Base-by-base conservation (phyloP, 2,797 vertebrate species). In the Onychomys leucogaster region DNA sequence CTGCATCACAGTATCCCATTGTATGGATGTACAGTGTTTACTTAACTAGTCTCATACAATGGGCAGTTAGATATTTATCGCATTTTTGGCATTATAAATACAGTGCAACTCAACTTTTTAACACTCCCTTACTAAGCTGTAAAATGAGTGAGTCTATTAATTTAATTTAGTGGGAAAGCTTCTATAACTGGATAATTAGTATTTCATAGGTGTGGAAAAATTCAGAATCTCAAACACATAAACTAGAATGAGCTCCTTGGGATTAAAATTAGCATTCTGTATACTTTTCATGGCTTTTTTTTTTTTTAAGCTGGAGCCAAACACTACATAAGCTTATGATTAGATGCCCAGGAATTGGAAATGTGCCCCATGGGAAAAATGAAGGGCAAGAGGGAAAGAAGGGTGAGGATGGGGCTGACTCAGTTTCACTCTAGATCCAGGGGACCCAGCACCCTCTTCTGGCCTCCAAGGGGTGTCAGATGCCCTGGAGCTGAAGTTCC, bases 241-340 rank as follows among this genome's bases (percentile, higher is more conserved):
- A 98, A 97, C 75, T 94, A 76, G 86, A 97, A 98, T 71, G 94
- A 95, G 96, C 87, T 97, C 96, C 83, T 95, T 91, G 97, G 96
- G 97, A 96, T 91, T 98, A 95, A 97, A 98, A 97, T 96, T 95
- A 97, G 87, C 95, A 97, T 96, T 97, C 88, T 93, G 71, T 80
- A 95, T 59, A 85, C 61, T 67, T 90, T 89, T 46, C 67, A 75
- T 80, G 83, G 69, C 10, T 46, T 76, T 55, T 5, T 43, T 78
- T 55, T 67, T 61, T 59, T 41, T 7, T 61, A 84, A 46, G 13
- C 71, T 86, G 89, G 90, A 83, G 95, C 86, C 96, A 96, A 97
- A 94, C 96, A 88, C 98, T 98, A 92, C 99, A 98, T 98, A 98
- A 34, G 65, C 57, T 97, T 97, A 98, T 98, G 89, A 96, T 82